Evolutionary conservation across 2,888 invertebrate species (phyloP).

Genomic region (Eupithecia exiguata): DNA sequence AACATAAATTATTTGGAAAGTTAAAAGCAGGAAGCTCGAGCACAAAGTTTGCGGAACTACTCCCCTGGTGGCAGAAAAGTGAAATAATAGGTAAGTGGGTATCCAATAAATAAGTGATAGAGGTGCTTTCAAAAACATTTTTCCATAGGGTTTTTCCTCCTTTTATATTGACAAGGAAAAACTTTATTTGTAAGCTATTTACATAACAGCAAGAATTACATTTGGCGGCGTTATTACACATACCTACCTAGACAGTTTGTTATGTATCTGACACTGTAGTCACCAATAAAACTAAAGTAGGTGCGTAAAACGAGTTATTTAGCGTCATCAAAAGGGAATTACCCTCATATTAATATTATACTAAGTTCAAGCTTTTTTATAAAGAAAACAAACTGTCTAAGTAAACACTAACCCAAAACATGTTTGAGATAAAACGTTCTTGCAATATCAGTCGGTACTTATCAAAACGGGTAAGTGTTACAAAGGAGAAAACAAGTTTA

Average conservation of each 20-base stretch:
- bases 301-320: background rate
- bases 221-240: background rate
- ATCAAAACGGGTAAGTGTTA: conserved; percentile 5
- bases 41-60: conserved; percentile 9
- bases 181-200: background rate
- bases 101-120: conserved; percentile 4
- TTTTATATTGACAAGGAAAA: conserved; percentile 18
- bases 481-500: conserved; percentile 2
- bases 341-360: background rate
- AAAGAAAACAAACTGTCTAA: no score
- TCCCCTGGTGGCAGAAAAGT: conserved; percentile 22
- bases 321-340: background rate
- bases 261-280: background rate
- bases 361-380: background rate
- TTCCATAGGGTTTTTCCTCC: conserved; percentile 9
- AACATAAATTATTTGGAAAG: conserved; percentile 13
- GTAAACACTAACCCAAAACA: no score
- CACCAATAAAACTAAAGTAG: background rate
- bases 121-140: conserved; percentile 6
- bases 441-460: background rate
- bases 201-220: background rate
- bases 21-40: conserved; percentile 12
- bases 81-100: conserved; percentile 16
- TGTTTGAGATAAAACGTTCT: background rate
- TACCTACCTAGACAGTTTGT: background rate